Conservation (phyloP, 2,797 vertebrate genomes). For the Rhinatrema bivittatum region DNA sequence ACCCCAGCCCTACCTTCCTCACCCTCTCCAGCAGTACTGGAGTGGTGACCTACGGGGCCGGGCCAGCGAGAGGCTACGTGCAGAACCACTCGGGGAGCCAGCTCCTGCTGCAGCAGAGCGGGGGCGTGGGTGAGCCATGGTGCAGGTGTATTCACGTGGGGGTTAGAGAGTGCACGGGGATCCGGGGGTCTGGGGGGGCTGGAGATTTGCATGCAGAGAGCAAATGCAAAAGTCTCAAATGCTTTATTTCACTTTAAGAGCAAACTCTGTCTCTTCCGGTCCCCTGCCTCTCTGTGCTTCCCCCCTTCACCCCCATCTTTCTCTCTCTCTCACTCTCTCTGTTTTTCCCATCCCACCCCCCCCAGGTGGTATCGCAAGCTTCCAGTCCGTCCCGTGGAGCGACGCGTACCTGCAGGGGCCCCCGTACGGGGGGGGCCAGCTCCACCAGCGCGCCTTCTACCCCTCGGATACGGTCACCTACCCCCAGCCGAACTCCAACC, state of each 20-base stretch:
- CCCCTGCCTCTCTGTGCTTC: rapidly evolving
- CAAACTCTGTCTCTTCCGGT: background rate
- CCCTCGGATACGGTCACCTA: too few species aligned
- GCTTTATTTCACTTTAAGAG: too few species aligned
- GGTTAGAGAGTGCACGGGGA: too few species aligned
- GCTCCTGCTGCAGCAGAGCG: constrained; percentile 58
- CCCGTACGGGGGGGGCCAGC: background rate
- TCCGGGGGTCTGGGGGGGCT: too few species aligned
- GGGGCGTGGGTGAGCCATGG: constrained; percentile 54
- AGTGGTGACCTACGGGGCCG: constrained; percentile 50
- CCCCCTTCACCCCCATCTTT: too few species aligned
- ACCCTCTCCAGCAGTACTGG: constrained; percentile 44
- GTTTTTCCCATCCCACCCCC: rapidly evolving
- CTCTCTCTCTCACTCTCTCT: too few species aligned
- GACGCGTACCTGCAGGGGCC: constrained; percentile 44
- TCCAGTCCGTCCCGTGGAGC: constrained; percentile 61
- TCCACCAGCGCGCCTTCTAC: too few species aligned
- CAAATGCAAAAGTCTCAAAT: background rate
- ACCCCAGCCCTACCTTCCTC: constrained; percentile 54
- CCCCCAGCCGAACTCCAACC: too few species aligned
- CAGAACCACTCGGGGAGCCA: constrained; percentile 50
- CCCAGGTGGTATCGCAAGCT: constrained; percentile 31
- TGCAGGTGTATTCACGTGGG: too few species aligned
- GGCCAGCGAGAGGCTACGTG: constrained; percentile 46
- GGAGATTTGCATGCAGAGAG: background rate